These are phyloP conservation scores for Acropora yongei DNA, from an alignment of 64 coral and sea anemone species.

Conservation along the genomic window DNA sequence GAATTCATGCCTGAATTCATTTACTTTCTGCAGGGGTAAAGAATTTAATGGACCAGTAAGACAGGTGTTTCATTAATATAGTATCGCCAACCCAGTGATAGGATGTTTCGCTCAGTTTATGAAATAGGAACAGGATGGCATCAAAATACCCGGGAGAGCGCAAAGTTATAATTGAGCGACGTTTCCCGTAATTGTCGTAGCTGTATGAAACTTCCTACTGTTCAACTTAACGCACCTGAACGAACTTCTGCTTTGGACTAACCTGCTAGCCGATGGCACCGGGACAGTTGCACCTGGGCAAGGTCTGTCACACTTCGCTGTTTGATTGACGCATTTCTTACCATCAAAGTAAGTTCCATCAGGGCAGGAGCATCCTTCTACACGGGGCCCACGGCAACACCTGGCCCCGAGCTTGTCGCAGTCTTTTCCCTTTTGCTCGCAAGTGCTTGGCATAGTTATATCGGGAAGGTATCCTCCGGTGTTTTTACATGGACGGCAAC, in stretches of 20 bases:
- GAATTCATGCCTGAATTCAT: too few relatives aligned
- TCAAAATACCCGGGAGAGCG: too few relatives aligned
- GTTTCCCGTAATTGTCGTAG: too few relatives aligned
- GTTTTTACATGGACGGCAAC: conserved; percentile 90
- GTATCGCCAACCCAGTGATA: too few relatives aligned
- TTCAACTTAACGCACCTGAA: not conserved
- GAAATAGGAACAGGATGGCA: too few relatives aligned
- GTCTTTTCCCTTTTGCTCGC: conserved; percentile 54
- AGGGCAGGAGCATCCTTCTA: conserved; percentile 94
- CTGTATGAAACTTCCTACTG: not conserved
- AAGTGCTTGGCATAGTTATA: conserved; percentile 74
- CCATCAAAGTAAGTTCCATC: conserved; percentile 75
- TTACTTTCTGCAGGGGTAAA: too few relatives aligned
- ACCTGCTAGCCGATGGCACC: not conserved
- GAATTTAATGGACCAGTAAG: too few relatives aligned
- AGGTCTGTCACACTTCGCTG: not conserved
- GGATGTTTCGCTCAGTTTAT: too few relatives aligned
- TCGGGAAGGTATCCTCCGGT: conserved; percentile 81
- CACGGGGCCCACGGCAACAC: conserved; percentile 79
- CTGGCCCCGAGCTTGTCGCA: conserved; percentile 61
- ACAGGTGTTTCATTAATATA: too few relatives aligned
- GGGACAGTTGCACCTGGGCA: not conserved
- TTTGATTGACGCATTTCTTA: conserved; percentile 85
- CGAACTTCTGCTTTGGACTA: not conserved
- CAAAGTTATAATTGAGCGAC: too few relatives aligned